Percentiles rank a stretch among this genome's conserved stretches.
Conservation (phyloP, 2,888 invertebrate genomes). For the Neoaliturus tenellus region DNA sequence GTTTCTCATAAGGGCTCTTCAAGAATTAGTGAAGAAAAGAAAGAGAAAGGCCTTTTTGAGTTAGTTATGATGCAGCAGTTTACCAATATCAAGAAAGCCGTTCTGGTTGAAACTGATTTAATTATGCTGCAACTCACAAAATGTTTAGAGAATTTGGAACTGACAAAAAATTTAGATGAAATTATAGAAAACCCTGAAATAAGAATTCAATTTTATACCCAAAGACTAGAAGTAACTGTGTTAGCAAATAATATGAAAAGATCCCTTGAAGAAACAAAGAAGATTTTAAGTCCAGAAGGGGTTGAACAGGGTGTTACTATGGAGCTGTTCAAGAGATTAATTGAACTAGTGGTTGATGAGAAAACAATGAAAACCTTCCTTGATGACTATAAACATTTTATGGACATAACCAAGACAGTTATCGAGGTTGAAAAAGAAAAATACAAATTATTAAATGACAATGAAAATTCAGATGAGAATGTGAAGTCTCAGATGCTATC, state of each 20-base stretch:
- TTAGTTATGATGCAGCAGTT: constrained; percentile 17
- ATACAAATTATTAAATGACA: not conserved
- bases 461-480: not conserved
- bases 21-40: constrained; percentile 8
- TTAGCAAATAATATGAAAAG: constrained; percentile 48
- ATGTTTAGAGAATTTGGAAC: constrained; percentile 32
- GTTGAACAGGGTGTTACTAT: constrained; percentile 16
- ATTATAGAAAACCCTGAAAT: not conserved
- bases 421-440: constrained; percentile 9
- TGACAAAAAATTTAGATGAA: constrained; percentile 28
- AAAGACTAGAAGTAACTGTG: constrained; percentile 43
- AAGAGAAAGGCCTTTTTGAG: constrained; percentile 5
- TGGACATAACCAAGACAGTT: not conserved
- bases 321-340: constrained; percentile 58
- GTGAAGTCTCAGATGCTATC: no score
- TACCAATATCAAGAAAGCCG: constrained; percentile 4
- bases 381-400: not conserved
- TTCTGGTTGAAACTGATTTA: constrained; percentile 7
- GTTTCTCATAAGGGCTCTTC: not conserved
- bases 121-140: not conserved
- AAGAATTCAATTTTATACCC: constrained; percentile 1
- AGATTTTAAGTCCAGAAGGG: constrained; percentile 19
- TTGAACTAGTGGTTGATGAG: constrained; percentile 52
- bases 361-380: constrained; percentile 64
- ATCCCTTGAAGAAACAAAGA: constrained; percentile 15